Conservation (phyloP, 2,888 invertebrate genomes). For the Drosophila longiperda region DNA sequence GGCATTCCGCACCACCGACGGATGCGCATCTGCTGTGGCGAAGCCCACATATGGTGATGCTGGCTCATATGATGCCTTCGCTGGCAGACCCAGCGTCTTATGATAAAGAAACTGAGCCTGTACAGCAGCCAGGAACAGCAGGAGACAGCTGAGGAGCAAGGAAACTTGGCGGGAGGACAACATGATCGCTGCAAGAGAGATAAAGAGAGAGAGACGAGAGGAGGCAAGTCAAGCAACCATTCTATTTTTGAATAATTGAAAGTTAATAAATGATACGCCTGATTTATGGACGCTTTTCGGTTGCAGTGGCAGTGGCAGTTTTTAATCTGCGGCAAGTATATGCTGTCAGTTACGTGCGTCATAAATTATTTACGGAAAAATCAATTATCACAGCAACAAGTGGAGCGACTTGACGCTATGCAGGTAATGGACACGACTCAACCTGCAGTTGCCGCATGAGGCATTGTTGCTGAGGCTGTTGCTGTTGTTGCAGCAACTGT, state of each 20-base stretch:
- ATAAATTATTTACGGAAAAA: constrained; percentile 80
- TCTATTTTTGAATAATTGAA: constrained; percentile 43
- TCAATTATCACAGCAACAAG: constrained; percentile 72
- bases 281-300: constrained; percentile 62
- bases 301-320: constrained; percentile 64
- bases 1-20: constrained; percentile 90
- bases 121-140: constrained; percentile 19
- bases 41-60: constrained; percentile 69
- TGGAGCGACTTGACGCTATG: constrained; percentile 35
- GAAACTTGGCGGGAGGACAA: constrained; percentile 55
- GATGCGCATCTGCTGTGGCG: constrained; percentile 86
- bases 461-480: constrained; percentile 35
- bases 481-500: constrained; percentile 23
- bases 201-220: constrained; percentile 12
- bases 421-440: constrained; percentile 9
- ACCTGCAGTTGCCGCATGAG: constrained; percentile 8
- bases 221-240: constrained; percentile 31
- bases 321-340: constrained; percentile 65
- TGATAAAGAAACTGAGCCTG: constrained; percentile 78
- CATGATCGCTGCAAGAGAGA: constrained; percentile 50
- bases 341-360: constrained; percentile 76
- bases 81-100: constrained; percentile 56
- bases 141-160: constrained; percentile 48
- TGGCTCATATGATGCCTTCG: constrained; percentile 37
- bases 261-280: constrained; percentile 69